These are phyloP conservation scores for Halictus rubicundus DNA, from an alignment of 1,140 invertebrate genomes.

Conservation along the genomic window DNA sequence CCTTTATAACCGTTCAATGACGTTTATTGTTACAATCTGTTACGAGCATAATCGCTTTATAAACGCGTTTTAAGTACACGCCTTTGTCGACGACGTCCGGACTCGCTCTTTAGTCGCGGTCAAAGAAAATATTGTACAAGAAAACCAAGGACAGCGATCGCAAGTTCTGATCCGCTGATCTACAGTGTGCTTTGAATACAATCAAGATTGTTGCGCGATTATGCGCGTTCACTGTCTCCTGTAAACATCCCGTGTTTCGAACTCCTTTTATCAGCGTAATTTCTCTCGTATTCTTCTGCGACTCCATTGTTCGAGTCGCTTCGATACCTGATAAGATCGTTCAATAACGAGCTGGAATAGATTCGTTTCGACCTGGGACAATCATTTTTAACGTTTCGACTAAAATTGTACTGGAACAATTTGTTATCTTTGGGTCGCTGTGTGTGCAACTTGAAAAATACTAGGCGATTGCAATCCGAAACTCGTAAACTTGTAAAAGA, in stretches of 20 bases:
- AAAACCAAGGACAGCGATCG: constrained; percentile 4
- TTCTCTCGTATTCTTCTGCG: not conserved
- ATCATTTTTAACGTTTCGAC: no score
- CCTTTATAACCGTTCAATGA: constrained; percentile 37
- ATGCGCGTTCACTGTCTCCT: not conserved
- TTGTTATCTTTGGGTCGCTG: no score
- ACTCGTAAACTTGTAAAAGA: no score
- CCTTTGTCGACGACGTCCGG: constrained; percentile 28
- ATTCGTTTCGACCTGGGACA: no score
- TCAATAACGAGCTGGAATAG: not conserved
- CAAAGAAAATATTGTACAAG: constrained; percentile 7
- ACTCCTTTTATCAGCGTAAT: constrained; percentile 4
- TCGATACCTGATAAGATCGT: not conserved
- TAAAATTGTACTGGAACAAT: no score
- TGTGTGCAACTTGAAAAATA: no score
- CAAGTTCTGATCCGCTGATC: constrained; percentile 22
- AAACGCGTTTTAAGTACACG: constrained; percentile 25
- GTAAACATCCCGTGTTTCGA: not conserved
- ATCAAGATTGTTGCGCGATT: not conserved
- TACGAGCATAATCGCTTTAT: constrained; percentile 33
- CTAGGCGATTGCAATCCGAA: no score
- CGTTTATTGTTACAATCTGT: constrained; percentile 33
- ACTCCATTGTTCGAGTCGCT: not conserved
- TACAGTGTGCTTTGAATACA: constrained; percentile 9
- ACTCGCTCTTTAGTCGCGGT: not conserved